Base-by-base conservation (phyloP, 2,888 invertebrate genomes). In the Apoda limacodes region DNA sequence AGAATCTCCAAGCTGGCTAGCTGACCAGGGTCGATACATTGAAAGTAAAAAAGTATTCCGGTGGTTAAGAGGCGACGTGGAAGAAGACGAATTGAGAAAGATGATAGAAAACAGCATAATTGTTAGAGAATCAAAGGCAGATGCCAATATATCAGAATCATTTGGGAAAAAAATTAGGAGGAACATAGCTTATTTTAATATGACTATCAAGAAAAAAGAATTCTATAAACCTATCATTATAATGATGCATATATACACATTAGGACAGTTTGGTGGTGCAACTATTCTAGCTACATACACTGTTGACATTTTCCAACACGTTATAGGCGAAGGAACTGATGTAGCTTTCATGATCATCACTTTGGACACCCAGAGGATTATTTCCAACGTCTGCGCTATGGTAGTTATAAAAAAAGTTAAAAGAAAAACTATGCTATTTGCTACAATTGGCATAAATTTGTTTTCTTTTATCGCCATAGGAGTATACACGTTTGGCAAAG, bases 1-100 rank as follows among this genome's bases (percentile, higher is more conserved):
- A 0, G 89, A 89, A 60, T 83, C 88, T 0, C 88, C 88, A 0
- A 78, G 80, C 35, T 89, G 87, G 86, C 50, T 88, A 19, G 71
- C 85, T 1, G 74, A 82, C 14, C 83, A 83, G 39, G 83, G 82
- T 1, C 68, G 70, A 13, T 62, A 74, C 2, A 71, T 74, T 1
- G 81, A 84, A 22, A 84, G 87, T 1, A 72, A 75, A 37, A 52
- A 60, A 17, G 74, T 84, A 0, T 83, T 85, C 13, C 60, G 74
- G 28, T 85, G 82, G 74, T 68, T 85, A 21, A 65, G 87, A 43
- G 86, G 85, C 7, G 52, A 67, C 6, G 51, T 48, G 0, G 64
- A 66, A 35, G 62, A 69, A 12, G 81, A 80, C 1, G 72, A 62
- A 34, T 38, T 68, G 5, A 46, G 52, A n/a, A 53, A 46, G 31